Evolutionary conservation across 1,140 invertebrate genomes (phyloP), one percentile per base, ranked within the genome.

Genomic region (Papilio aristodemus): DNA sequence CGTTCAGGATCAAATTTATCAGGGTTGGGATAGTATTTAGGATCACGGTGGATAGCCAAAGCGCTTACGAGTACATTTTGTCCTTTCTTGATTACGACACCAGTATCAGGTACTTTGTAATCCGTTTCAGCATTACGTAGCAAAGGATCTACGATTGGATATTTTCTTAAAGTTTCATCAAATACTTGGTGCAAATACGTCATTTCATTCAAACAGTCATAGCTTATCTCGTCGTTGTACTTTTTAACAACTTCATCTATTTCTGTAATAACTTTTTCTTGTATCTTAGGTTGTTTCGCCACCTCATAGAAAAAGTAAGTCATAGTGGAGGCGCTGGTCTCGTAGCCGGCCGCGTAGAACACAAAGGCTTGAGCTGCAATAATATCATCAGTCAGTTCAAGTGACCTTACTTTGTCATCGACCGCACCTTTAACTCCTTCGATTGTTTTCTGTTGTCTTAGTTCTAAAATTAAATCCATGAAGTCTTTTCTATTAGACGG

Each of bases 1-100:
- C 91, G 78, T n/a, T 94, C 93, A 0, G 94, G 94, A 69, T 93
- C 88, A 77, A 95, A 95, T 77, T 79, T 85, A 2, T 93, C 79
- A 1, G 94, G 94, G 11, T 83, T 71, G 0, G 70, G 68, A 43
- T 74, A n/a, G n/a, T n/a, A n/a, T n/a, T n/a, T n/a, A n/a, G n/a
- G n/a, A n/a, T n/a, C n/a, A n/a, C n/a, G n/a, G 80, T 83, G 80
- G 22, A 83, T 76, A 17, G 72, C 75, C 7, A 43, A 37, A 7
- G 70, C 38, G 0, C 78, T 73, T 11, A 75, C 17, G 9, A 75
- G 37, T 11, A 39, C 11, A 39, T 9, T 39, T 13, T 39, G 0
- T 13, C 38, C 38, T 39, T 39, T 39, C 0, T 39, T 0, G 0
- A 39, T 0, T 0, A 13, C 13, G 11, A 39, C 8, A 39, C 13